Percentiles rank a stretch among this genome's conserved stretches.
Evolutionary conservation across 2,888 invertebrate genomes (phyloP).

Genomic region (Nasonovia ribisnigri): DNA sequence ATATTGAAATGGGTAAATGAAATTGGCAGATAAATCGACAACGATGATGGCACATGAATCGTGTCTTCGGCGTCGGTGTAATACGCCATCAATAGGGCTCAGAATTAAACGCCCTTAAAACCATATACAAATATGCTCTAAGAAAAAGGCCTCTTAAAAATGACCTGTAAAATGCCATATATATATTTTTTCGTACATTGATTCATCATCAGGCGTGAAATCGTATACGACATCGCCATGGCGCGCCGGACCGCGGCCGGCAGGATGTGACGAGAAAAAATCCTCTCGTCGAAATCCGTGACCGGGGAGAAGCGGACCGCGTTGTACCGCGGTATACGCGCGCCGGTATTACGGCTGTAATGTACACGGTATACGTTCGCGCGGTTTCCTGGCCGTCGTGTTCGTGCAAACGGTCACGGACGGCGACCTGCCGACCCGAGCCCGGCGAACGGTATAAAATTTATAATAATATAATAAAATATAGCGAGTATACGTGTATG

Average conservation of each 20-base stretch:
- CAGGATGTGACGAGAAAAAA: not conserved
- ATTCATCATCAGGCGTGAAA: not conserved
- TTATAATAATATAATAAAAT: not conserved
- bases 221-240: not conserved
- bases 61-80: not conserved
- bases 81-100: not conserved
- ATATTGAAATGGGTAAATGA: not conserved
- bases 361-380: not conserved
- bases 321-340: not conserved
- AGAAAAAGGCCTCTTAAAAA: too few relatives aligned
- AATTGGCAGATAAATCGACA: not conserved
- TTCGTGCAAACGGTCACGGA: not conserved
- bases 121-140: too few relatives aligned
- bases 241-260: not conserved
- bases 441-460: not conserved
- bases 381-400: not conserved
- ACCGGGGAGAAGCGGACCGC: not conserved
- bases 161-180: too few relatives aligned
- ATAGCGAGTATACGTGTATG: not conserved
- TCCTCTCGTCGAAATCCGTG: not conserved
- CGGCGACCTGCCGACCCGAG: not conserved
- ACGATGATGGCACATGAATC: not conserved
- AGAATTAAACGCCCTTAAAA: too few relatives aligned
- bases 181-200: too few relatives aligned
- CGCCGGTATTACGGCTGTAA: not conserved